These are phyloP conservation scores for Nannobrachium achirus DNA, from an alignment of 2,113 vertebrate genomes.

Conservation along the genomic window DNA sequence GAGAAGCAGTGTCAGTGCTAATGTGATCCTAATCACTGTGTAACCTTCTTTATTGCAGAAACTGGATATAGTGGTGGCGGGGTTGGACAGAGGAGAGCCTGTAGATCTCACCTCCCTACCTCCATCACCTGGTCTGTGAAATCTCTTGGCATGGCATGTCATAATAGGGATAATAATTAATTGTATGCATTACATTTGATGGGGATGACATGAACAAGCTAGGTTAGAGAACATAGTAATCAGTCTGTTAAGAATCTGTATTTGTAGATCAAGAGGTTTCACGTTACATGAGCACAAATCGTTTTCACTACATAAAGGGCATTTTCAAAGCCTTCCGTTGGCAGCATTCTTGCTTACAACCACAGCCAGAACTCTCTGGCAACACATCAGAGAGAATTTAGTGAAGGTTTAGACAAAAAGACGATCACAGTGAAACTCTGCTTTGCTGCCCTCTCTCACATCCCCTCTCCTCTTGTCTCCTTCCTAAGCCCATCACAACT, in stretches of 20 bases:
- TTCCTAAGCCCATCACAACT: too few species aligned
- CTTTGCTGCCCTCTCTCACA: not conserved
- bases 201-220: not conserved
- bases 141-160: not conserved
- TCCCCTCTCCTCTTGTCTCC: not conserved
- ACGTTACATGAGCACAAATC: not conserved
- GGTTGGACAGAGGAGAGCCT: constrained; percentile 75
- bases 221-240: not conserved
- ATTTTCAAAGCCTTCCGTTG: not conserved
- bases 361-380: too few species aligned
- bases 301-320: not conserved
- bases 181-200: too few species aligned
- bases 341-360: not conserved
- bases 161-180: too few species aligned
- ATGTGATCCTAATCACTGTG: not conserved
- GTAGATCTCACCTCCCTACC: constrained; percentile 81
- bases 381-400: not conserved
- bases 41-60: constrained; percentile 71
- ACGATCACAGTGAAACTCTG: not conserved
- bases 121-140: constrained; percentile 83
- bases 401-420: not conserved
- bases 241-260: not conserved
- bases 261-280: not conserved
- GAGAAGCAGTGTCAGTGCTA: not conserved
- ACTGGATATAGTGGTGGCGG: constrained; percentile 81